phyloP scores from a whole-genome alignment of 2,797 vertebrate genomes.

The Lophotriccus pileatus region DNA sequence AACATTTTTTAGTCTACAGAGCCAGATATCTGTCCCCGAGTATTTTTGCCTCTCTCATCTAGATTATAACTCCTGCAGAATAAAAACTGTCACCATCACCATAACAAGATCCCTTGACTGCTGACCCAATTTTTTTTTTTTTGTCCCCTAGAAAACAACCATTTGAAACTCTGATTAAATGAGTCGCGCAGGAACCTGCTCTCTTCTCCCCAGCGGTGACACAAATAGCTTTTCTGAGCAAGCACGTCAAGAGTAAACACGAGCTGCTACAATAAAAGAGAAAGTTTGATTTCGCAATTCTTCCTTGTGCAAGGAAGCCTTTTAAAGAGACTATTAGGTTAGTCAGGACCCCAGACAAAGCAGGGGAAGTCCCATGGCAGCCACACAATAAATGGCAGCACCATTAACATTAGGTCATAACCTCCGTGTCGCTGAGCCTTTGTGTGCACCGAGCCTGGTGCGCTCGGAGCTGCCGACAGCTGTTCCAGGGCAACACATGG shows the following conservation, averaged over 20 bases:
- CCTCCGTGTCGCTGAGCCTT: constrained; percentile 22
- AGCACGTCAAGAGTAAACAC: constrained; percentile 31
- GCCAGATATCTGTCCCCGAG: constrained; percentile 2
- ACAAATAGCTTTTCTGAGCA: constrained; percentile 32
- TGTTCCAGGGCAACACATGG: constrained; percentile 31
- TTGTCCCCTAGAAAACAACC: not conserved
- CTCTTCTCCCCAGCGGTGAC: not conserved
- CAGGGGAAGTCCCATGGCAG: constrained; percentile 64
- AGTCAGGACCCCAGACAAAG: constrained; percentile 52
- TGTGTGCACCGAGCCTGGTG: not conserved
- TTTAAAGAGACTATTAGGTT: constrained; percentile 46
- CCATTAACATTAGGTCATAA: constrained; percentile 59
- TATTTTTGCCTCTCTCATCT: constrained; percentile 29
- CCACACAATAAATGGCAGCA: constrained; percentile 54
- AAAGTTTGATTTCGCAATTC: constrained; percentile 56
- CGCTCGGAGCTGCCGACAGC: not conserved
- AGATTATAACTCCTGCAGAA: constrained; percentile 5
- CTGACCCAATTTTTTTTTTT: not conserved
- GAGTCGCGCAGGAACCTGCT: not conserved
- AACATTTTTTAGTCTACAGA: constrained; percentile 31
- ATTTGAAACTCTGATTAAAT: constrained; percentile 28
- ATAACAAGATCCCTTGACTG: constrained; percentile 27
- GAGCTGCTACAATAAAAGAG: constrained; percentile 37
- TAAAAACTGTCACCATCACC: not conserved
- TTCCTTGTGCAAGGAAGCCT: constrained; percentile 38